Evolutionary conservation across 2,888 invertebrate species (phyloP), one percentile per base, ranked within the genome.

Genomic region (Chromoteleia sp.): DNA sequence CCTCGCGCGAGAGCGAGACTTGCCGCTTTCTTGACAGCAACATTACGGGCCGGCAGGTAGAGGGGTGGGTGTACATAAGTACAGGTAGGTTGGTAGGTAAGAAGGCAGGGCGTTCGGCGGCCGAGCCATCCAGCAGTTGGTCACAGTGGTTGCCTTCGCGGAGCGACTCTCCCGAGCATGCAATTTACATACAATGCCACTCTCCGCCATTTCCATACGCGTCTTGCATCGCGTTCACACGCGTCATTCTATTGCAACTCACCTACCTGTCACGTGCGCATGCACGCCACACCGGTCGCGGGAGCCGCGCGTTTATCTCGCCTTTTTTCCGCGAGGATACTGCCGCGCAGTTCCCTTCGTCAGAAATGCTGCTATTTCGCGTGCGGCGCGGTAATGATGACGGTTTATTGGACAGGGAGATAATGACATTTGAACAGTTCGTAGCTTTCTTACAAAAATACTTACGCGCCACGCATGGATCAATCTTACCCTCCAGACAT

Each of bases 131-230:
- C 71, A 78, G 71, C 71, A 67, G 81, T 85, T 86, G 88, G 89
- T 90, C 91, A 90, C 89, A 89, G 88, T 89, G 87, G 88, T 86
- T 89, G 90, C 88, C 84, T 87, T 87, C 85, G 84, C 86, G 68
- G 81, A 74, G 82, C 83, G 82, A 80, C 73, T 68, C 80, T 83
- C 76, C 83, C 84, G 80, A 84, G 86, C 85, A 84, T 84, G 86
- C 85, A 88, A 89, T 91, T 91, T 90, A 90, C 91, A 91, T 91
- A 91, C 91, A 91, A 91, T 91, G 86, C 87, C 86, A 84, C 79
- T 85, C 74, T 82, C 83, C 86, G 86, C 88, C 88, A 91, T 90
- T 91, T 90, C 90, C 91, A 91, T 91, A 87, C 85, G 82, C 85
- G 84, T 76, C 84, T 81, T 82, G 79, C 78, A 75, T 80, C 83